phyloP scores from a whole-genome alignment of 2,113 vertebrate genomes.

The Psephotus haematonotus region DNA sequence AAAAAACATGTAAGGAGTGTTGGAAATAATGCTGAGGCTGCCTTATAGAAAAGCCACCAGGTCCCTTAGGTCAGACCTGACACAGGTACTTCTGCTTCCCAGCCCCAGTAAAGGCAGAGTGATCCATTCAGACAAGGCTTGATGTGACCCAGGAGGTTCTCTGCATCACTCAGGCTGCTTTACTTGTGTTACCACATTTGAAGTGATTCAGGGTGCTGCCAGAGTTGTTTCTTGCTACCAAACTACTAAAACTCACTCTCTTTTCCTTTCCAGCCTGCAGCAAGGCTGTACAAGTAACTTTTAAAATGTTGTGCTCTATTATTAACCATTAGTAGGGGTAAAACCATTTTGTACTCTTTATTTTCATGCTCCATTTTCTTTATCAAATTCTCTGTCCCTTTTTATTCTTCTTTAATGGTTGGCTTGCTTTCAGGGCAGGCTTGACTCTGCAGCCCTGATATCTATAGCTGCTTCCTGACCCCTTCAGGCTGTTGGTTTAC shows the following conservation, averaged over 20 bases:
- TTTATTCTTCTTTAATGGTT: not conserved
- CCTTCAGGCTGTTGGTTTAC: not conserved
- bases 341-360: not conserved
- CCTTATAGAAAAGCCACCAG: not conserved
- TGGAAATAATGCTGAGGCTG: not conserved
- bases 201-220: not conserved
- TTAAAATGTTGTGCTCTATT: not conserved
- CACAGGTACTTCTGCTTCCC: not conserved
- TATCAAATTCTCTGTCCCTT: not conserved
- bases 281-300: not conserved
- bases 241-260: not conserved
- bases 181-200: accelerated
- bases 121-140: not conserved
- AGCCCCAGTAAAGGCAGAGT: not conserved
- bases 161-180: not conserved
- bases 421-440: not conserved
- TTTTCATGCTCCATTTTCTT: not conserved
- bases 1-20: not conserved
- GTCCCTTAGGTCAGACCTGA: not conserved
- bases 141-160: not conserved
- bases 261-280: not conserved
- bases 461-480: not conserved
- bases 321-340: not conserved
- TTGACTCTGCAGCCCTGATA: not conserved
- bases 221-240: not conserved